Base-by-base conservation (phyloP, 2,797 vertebrate genomes). In the Hybognathus amarus region DNA sequence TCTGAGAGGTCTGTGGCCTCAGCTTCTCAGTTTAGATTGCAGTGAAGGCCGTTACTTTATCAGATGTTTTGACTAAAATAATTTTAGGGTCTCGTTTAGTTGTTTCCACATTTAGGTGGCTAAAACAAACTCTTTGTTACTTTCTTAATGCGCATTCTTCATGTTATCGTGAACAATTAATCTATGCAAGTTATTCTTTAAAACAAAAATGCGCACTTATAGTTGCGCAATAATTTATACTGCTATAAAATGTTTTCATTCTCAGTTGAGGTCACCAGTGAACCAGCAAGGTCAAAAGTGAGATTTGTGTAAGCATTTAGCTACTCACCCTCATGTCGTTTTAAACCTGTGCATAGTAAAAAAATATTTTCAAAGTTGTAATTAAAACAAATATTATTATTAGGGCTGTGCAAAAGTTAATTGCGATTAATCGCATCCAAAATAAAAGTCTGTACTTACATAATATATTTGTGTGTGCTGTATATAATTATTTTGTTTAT, bases 1-100 rank as follows among this genome's bases (percentile, higher is more conserved):
- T 91, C 90, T 89, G 85, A 86, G 87, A 82, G 77, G 87, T 87
- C 87, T 20, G 13, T 50, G 40, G 4, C 27, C 56, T 24, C 3
- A 6, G 3, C 17, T 45, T 70, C 52, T 61, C 12, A 20, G 15
- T 52, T 82, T 40, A 75, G 68, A 82, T 74, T 24, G n/a, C 15
- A 38, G 24, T n/a, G 54, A 50, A 52, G 59, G 59, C 27, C 7
- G 13, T 74, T 66, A 24, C 6, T 47, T 66, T 52, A 66, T 75
- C 59, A 66, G 42, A 74, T 82, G 59, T 82, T 74, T 47, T 74
- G 42, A 33, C 56, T 81, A 3, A 63, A 64, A 64, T 45, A 22
- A 56, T 70, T 24, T 71, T 61, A 71, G n/a, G 2, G 9, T 80
- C 4, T 30, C 0, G 0, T 77, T 61, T 24, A 77, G 2, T n/a